phyloP scores from a whole-genome alignment of 2,888 invertebrate species.

The Ophioninae sp. region DNA sequence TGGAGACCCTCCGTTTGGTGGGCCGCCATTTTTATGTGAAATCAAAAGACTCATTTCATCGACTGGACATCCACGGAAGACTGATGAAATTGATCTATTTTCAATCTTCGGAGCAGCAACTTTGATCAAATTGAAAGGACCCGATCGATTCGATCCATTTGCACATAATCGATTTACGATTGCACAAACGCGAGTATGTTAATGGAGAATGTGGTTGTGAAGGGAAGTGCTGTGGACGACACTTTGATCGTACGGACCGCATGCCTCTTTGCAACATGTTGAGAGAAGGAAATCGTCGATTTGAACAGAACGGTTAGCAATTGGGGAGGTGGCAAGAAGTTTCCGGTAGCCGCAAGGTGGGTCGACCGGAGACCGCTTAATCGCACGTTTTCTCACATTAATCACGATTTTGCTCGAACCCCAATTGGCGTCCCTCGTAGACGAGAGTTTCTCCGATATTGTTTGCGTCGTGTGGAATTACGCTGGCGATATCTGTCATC shows the following conservation, averaged over 20 bases:
- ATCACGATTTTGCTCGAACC: constrained; percentile 58
- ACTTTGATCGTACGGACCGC: constrained; percentile 20
- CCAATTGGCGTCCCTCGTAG: constrained; percentile 34
- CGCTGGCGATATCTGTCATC: constrained; percentile 49
- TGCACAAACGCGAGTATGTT: neutral
- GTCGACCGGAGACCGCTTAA: constrained; percentile 51
- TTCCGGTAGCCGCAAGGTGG: constrained; percentile 26
- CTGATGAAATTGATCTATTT: neutral
- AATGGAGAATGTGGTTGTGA: constrained; percentile 14
- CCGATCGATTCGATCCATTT: neutral
- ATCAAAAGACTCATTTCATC: too few species aligned
- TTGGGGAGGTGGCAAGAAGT: constrained; percentile 46
- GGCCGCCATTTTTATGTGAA: too few species aligned
- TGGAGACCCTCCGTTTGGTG: too few species aligned
- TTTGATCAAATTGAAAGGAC: neutral
- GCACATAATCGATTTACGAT: constrained; percentile 15
- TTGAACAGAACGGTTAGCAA: constrained; percentile 41
- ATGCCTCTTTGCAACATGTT: constrained; percentile 26
- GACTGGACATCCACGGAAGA: neutral
- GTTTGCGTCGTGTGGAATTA: constrained; percentile 59
- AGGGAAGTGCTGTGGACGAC: constrained; percentile 6
- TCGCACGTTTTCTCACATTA: constrained; percentile 59
- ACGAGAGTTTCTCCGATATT: constrained; percentile 40
- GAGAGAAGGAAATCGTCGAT: constrained; percentile 48
- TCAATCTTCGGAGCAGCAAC: neutral